These are phyloP conservation scores for Lepus americanus DNA, from an alignment of 2,113 vertebrate genomes.

Conservation along the genomic window DNA sequence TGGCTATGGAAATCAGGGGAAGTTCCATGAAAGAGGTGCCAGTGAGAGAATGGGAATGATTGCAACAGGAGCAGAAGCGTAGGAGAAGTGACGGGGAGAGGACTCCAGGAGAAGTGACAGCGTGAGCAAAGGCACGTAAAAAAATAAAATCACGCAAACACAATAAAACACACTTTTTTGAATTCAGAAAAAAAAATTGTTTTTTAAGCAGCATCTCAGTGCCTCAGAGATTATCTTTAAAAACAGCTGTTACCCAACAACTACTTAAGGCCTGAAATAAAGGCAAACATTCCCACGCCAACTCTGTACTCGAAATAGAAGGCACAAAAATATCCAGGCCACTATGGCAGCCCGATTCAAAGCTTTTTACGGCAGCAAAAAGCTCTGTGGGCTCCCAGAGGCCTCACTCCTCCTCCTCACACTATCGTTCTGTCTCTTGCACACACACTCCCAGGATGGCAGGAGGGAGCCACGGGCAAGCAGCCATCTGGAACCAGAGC, in stretches of 20 bases:
- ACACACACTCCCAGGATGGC: neutral
- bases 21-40: neutral
- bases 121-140: neutral
- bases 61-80: neutral
- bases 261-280: constrained; percentile 77
- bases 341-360: neutral
- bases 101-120: neutral
- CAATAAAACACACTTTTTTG: neutral
- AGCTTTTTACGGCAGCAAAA: constrained; percentile 69
- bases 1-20: neutral
- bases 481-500: neutral
- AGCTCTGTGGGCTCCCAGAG: constrained; percentile 36
- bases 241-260: constrained; percentile 83
- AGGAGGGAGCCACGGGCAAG: neutral
- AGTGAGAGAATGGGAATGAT: neutral
- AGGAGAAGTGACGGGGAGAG: neutral
- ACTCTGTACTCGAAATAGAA: constrained; percentile 75
- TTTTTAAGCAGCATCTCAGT: constrained; percentile 60
- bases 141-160: neutral
- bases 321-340: constrained; percentile 65
- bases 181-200: constrained; percentile 63
- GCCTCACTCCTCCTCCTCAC: constrained; percentile 5
- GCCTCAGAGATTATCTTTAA: constrained; percentile 76
- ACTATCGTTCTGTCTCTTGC: constrained; percentile 21
- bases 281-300: constrained; percentile 81